phyloP scores from a whole-genome alignment of 1,140 invertebrate genomes.

The Palaemon carinicauda region DNA sequence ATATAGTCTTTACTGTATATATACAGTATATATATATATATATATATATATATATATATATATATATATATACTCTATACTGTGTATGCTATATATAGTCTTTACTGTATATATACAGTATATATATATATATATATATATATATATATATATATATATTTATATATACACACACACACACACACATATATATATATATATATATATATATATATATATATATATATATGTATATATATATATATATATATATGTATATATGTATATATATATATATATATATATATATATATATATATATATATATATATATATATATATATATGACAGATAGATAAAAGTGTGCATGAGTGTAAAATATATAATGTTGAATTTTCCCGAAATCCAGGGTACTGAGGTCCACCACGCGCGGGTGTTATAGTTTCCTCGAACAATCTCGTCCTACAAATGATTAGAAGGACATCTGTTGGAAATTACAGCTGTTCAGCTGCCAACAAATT shows the following conservation, averaged over 20 bases:
- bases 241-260: neutral
- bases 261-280: conserved; percentile 6
- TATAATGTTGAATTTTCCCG: neutral
- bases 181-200: neutral
- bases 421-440: conserved; percentile 74
- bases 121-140: neutral
- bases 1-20: too few relatives aligned
- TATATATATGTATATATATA: neutral
- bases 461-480: too few relatives aligned
- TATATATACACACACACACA: neutral
- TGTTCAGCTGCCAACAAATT: conserved; percentile 71
- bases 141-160: neutral
- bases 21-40: too few relatives aligned
- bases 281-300: conserved; percentile 1
- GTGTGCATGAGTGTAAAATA: neutral
- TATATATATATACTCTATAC: too few relatives aligned
- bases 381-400: too few relatives aligned
- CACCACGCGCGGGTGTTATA: too few relatives aligned
- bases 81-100: too few relatives aligned
- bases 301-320: neutral
- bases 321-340: too few relatives aligned
- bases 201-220: neutral
- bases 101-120: too few relatives aligned
- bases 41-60: too few relatives aligned
- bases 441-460: too few relatives aligned